Conservation (phyloP, 2,888 invertebrate genomes). For the Netelia virgata region DNA sequence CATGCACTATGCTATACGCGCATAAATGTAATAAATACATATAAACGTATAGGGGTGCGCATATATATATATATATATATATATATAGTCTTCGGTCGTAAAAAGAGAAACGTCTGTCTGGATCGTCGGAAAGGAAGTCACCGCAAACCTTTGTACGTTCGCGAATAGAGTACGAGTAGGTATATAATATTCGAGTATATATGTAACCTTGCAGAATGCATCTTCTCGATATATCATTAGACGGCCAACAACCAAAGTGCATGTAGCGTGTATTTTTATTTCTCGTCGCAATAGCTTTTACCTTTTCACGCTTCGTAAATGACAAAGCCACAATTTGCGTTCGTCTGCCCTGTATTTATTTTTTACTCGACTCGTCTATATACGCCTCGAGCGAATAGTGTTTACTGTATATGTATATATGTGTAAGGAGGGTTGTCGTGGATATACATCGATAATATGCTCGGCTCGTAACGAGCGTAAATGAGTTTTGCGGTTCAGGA, state of each 20-base stretch:
- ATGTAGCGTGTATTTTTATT: constrained; percentile 3
- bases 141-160: constrained; percentile 49
- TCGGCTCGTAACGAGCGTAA: constrained; percentile 70
- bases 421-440: neutral
- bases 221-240: constrained; percentile 44
- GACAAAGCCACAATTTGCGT: constrained; percentile 68
- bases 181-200: constrained; percentile 55
- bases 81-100: constrained; percentile 51
- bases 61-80: constrained; percentile 32
- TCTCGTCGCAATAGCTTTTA: constrained; percentile 53
- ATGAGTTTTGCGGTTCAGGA: constrained; percentile 72
- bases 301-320: constrained; percentile 67
- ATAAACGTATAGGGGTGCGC: constrained; percentile 1
- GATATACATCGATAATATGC: constrained; percentile 61
- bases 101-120: constrained; percentile 61
- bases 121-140: constrained; percentile 65
- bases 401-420: constrained; percentile 29
- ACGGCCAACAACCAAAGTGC: neutral
- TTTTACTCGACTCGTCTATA: constrained; percentile 20
- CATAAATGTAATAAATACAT: neutral
- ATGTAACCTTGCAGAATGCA: constrained; percentile 57
- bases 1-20: no score
- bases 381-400: constrained; percentile 22
- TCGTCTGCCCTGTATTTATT: constrained; percentile 37
- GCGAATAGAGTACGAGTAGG: constrained; percentile 20